A percentile compares a stretch with the other conserved stretches of the same genome.
Evolutionary conservation across 2,113 vertebrate genomes (phyloP).

Genomic region (Anthoscopus minutus): DNA sequence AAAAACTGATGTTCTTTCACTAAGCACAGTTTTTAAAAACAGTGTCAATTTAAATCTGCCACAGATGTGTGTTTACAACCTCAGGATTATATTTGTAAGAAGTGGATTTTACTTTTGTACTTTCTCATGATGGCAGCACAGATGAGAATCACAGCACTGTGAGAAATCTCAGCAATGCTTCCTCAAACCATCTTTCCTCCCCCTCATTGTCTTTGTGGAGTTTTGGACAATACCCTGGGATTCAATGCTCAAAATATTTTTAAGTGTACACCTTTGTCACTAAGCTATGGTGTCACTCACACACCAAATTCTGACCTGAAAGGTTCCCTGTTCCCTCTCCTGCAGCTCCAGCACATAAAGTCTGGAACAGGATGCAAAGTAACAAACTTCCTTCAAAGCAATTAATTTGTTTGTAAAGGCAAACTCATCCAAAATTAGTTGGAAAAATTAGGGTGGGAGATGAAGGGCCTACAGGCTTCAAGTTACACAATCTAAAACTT

Average conservation of each 20-base stretch:
- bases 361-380: not conserved
- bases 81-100: not conserved
- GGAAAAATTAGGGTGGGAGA: not conserved
- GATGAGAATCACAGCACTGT: not conserved
- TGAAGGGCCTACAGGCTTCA: not conserved
- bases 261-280: not conserved
- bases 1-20: not conserved
- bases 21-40: not conserved
- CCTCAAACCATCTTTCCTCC: not conserved
- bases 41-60: not conserved
- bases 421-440: not conserved
- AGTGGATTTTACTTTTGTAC: not conserved
- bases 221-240: not conserved
- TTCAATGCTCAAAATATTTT: not conserved
- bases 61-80: not conserved
- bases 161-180: not conserved
- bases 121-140: not conserved
- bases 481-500: not conserved
- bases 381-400: not conserved
- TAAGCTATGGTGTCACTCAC: not conserved
- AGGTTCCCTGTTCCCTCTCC: not conserved
- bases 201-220: not conserved
- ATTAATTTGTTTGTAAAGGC: not conserved
- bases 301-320: not conserved
- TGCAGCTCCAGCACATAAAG: not conserved